Evolutionary conservation across 2,888 invertebrate genomes (phyloP).

Genomic region (Microctonus brassicae): DNA sequence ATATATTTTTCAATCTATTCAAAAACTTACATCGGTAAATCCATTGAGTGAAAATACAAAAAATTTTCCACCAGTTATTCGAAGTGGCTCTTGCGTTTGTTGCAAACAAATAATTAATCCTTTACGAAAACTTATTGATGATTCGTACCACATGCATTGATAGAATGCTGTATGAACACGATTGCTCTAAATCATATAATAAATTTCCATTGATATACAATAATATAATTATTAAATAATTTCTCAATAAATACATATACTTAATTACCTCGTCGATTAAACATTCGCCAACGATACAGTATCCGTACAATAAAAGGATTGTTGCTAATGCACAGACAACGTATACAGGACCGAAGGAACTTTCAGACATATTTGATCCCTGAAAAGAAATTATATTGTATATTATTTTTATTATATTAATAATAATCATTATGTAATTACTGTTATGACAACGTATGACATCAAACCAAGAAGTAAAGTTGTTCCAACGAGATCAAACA

Average conservation of each 20-base stretch:
- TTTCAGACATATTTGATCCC: slow-evolving; percentile 35
- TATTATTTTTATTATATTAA: neutral
- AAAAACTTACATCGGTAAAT: slow-evolving; percentile 70
- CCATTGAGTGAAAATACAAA: slow-evolving; percentile 71
- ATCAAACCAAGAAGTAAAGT: slow-evolving; percentile 48
- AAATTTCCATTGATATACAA: too few relatives aligned
- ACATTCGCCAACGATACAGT: slow-evolving; percentile 47
- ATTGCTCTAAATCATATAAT: slow-evolving; percentile 66
- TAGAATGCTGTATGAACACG: slow-evolving; percentile 71
- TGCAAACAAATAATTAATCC: slow-evolving; percentile 71
- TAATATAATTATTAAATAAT: neutral
- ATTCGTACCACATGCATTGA: slow-evolving; percentile 73
- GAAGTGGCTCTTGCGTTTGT: slow-evolving; percentile 71
- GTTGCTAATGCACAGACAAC: slow-evolving; percentile 40
- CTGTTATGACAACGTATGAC: slow-evolving; percentile 47
- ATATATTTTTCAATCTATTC: neutral
- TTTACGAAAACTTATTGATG: slow-evolving; percentile 69
- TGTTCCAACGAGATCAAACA: slow-evolving; percentile 49
- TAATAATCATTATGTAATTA: slow-evolving; percentile 23
- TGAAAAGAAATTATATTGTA: slow-evolving; percentile 8
- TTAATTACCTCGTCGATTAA: slow-evolving; percentile 43
- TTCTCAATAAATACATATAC: neutral
- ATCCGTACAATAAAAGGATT: slow-evolving; percentile 41
- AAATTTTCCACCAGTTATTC: slow-evolving; percentile 72
- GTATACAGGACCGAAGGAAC: slow-evolving; percentile 37